A percentile compares a stretch with the other conserved stretches of the same genome.
Evolutionary conservation across 1,140 invertebrate species (phyloP).

Genomic region (Ceratina australensis): DNA sequence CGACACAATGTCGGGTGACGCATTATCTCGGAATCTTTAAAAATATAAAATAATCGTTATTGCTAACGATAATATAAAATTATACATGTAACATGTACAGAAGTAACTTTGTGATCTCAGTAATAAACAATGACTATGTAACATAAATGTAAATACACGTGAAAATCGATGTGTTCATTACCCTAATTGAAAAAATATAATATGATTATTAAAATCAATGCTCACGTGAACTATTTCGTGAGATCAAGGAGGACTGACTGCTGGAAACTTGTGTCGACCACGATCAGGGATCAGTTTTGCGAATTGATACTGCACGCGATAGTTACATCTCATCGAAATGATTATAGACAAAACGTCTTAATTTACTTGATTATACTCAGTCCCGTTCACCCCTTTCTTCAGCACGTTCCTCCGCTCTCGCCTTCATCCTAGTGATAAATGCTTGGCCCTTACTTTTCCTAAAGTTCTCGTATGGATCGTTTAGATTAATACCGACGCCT

Average conservation of each 20-base stretch:
- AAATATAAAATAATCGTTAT: constrained; percentile 34
- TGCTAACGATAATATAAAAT: constrained; percentile 20
- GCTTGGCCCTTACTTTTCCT: constrained; percentile 97
- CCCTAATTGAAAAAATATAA: constrained; percentile 11
- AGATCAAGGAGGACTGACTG: not conserved
- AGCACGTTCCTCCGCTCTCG: constrained; percentile 90
- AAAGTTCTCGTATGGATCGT: constrained; percentile 98
- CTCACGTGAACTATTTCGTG: not conserved
- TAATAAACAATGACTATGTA: constrained; percentile 13
- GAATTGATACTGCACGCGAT: constrained; percentile 35
- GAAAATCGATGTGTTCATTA: not conserved
- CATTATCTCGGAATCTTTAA: not conserved
- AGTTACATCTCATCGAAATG: constrained; percentile 29
- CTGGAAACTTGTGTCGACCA: constrained; percentile 34
- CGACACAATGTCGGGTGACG: constrained; percentile 18
- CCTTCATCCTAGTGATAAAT: constrained; percentile 97
- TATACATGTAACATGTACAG: not conserved
- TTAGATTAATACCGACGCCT: constrained; percentile 93
- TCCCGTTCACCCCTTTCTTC: constrained; percentile 79
- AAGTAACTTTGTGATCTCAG: constrained; percentile 14
- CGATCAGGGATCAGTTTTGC: not conserved
- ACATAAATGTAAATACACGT: not conserved
- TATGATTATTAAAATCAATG: constrained; percentile 27
- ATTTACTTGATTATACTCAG: constrained; percentile 51
- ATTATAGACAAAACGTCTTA: constrained; percentile 18